Evolutionary conservation across 2,888 invertebrate species (phyloP), one percentile per base, ranked within the genome.

Genomic region (Syritta pipiens): DNA sequence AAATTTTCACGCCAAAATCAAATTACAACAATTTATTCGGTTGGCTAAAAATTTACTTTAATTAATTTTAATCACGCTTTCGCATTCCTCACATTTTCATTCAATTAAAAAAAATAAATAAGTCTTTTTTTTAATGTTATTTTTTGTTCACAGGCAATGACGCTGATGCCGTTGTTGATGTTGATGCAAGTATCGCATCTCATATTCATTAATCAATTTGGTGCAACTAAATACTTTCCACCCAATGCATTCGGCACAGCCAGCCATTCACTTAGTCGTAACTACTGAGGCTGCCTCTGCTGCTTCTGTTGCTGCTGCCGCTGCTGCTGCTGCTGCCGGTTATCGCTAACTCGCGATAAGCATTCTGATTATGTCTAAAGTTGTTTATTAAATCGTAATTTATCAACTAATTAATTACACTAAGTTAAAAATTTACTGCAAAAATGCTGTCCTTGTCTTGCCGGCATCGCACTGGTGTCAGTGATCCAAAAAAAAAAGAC

Each of bases 331-430:
- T 35, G 63, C n/a, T 37, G 32, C 19, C 5, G 49, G 62, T 48
- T 60, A 77, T 72, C 77, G 60, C 35, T 24, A 20, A 14, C 17
- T 37, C 37, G 22, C 65, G 65, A 72, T 65, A 77, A 72, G 42
- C 72, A 67, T 42, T 72, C 67, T 48, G 59, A 67, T 65, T 51
- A 24, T 30, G 62, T 35, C 42, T 19, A 7, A 28, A 51, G 42
- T 30, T 32, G 46, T 46, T 48, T 62, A 53, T 62, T 37, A 19
- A 75, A 48, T 46, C 35, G 53, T 10, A 44, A 44, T 30, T 19
- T 67, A 77, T 72, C 77, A 72, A 53, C 37, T 60, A 72, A 77
- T 77, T 77, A 77, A 77, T 72, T 77, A 67, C 59, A 53, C 22
- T 55, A 46, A 40, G 28, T 24, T 49, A 68, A 62, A n/a, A 40